Conservation (phyloP, 1,140 invertebrate species). For the Hypothenemus hampei region DNA sequence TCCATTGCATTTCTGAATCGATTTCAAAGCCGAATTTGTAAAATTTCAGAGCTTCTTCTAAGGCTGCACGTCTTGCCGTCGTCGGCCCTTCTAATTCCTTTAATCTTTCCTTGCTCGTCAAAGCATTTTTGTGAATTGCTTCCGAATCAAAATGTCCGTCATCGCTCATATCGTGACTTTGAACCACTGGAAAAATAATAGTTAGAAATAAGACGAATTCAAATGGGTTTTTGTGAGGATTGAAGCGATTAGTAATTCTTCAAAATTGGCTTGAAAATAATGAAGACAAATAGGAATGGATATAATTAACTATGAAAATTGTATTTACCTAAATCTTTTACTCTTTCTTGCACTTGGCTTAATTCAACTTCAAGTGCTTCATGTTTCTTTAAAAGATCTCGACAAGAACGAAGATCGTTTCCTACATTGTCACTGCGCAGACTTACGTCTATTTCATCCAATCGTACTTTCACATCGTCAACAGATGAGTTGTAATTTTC, state of each 20-base stretch:
- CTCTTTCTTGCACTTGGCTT: conserved; percentile 67
- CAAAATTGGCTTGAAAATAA: too few relatives aligned
- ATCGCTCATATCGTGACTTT: conserved; percentile 83
- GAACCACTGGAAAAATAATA: conserved; percentile 47
- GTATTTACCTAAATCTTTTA: conserved; percentile 58
- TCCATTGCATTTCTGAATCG: conserved; percentile 93
- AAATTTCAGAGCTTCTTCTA: conserved; percentile 74
- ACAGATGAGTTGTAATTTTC: conserved; percentile 70
- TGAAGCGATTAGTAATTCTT: too few relatives aligned
- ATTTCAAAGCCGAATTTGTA: conserved; percentile 95
- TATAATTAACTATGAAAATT: too few relatives aligned
- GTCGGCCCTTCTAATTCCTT: conserved; percentile 60
- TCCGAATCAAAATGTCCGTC: conserved; percentile 91
- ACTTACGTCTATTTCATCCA: conserved; percentile 71
- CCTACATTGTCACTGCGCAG: conserved; percentile 79
- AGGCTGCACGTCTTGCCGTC: conserved; percentile 61
- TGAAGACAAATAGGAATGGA: too few relatives aligned
- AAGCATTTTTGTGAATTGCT: conserved; percentile 75
- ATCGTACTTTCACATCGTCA: conserved; percentile 73
- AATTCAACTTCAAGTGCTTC: conserved; percentile 78
- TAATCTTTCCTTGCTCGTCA: conserved; percentile 64
- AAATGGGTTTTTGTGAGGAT: background rate
- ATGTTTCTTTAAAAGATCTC: conserved; percentile 82
- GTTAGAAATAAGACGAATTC: background rate
- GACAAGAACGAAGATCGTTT: conserved; percentile 80